phyloP scores from a whole-genome alignment of 2,888 invertebrate species.

The Xanthia icteritia region DNA sequence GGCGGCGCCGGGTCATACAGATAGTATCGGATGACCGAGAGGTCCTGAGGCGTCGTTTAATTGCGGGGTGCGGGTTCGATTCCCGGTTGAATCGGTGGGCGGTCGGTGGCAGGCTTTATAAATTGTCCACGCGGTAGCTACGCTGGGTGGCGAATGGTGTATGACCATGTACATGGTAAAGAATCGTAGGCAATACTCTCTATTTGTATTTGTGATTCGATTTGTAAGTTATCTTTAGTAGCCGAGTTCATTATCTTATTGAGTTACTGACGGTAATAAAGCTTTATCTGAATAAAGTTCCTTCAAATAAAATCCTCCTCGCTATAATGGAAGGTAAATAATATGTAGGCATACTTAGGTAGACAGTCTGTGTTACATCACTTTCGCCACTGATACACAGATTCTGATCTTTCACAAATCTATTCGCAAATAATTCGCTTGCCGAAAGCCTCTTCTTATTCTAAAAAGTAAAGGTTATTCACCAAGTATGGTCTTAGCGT shows the following conservation, averaged over 20 bases:
- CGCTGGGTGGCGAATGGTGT: conserved; percentile 74
- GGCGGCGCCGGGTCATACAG: conserved; percentile 81
- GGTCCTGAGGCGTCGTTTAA: conserved; percentile 85
- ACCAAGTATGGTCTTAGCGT: neutral
- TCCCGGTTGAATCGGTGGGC: conserved; percentile 82
- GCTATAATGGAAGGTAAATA: neutral
- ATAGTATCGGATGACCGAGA: conserved; percentile 83
- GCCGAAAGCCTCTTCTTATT: neutral
- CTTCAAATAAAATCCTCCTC: neutral
- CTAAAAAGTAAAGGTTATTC: neutral
- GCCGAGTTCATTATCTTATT: conserved; percentile 49
- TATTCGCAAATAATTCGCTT: no score
- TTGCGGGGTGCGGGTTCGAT: conserved; percentile 83
- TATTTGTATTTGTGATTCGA: conserved; percentile 57
- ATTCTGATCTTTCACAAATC: neutral
- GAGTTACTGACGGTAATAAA: conserved; percentile 23
- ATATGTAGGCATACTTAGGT: no score
- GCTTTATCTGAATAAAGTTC: conserved; percentile 19
- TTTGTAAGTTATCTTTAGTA: conserved; percentile 49
- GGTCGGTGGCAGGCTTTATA: conserved; percentile 81
- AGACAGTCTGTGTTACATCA: neutral
- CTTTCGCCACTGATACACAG: no score
- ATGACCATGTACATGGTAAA: conserved; percentile 51
- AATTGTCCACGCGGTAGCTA: conserved; percentile 82
- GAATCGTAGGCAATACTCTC: conserved; percentile 51